Base-by-base conservation (phyloP, 2,888 invertebrate species). In the Drosophila sordidula region DNA sequence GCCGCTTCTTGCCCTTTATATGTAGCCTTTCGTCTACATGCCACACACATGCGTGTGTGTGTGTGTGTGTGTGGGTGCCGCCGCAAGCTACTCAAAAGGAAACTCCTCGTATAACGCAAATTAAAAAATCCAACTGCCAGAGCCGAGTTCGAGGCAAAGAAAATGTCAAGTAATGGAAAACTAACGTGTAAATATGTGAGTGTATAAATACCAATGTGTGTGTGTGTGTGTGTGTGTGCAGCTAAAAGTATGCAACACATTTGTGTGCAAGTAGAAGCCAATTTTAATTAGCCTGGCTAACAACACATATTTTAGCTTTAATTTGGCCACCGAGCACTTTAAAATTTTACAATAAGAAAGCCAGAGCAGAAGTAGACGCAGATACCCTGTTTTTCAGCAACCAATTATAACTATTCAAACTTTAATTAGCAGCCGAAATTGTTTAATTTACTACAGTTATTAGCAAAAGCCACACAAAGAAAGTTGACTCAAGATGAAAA, bases 81-180 rank as follows among this genome's bases (percentile, higher is more conserved):
- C 84, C 85, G 69, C 47, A 46, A 85, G 85, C 89, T 70, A 87
- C 69, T 74, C 76, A 77, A 83, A 89, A 85, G 89, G 85, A 85
- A 85, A 85, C 89, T 85, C 84, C 89, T 78, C 87, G 87, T 89
- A 89, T 89, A 85, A 78, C 78, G 89, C 87, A 85, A 85, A 85
- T 85, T 85, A 85, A 85, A 75, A 85, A 85, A 89, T 89, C 87
- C 80, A 75, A 75, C 87, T 76, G 79, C 86, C 76, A 58, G 22
- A 18, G 74, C 62, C 76, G 76, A 72, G 78, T 73, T 72, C 68
- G 73, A 77, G 68, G 51, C 57, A 81, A 75, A 75, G 75, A 75
- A 81, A 81, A 79, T 81, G 81, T 78, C 79, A 75, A 78, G 75
- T 79, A 78, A 81, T 70, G 75, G 82, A 71, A 86, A 75, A 78